Base-by-base conservation (phyloP, 1,140 invertebrate genomes). In the Ips nitidus region DNA sequence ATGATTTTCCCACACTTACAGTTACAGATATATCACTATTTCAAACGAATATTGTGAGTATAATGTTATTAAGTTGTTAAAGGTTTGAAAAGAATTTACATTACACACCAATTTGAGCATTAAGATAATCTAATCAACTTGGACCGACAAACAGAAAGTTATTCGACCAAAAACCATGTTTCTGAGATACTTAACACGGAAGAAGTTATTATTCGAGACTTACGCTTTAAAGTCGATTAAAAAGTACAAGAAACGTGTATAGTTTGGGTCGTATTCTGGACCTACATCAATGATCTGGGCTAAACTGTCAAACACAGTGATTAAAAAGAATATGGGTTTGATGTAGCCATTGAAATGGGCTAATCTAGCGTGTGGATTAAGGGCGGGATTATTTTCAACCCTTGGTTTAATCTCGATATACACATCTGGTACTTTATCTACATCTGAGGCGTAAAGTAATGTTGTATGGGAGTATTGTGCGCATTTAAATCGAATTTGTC, bases 381-480 rank as follows among this genome's bases (percentile, higher is more conserved):
- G 70, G 67, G 72, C 62, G 45, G 72, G 72, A 73, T 73, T 73
- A 71, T 64, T 69, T 71, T 69, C 72, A 71, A 73, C 72, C 72
- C 70, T 69, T 63, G 69, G 71, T 70, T 72, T 61, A 72, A 70
- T 69, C 68, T 66, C 61, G 71, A 70, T 56, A 67, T 71, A 60
- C 67, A 67, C 71, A 73, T 73, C 71, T 73, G 71, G 69, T 62
- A 63, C 66, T 68, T 61, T 62, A 56, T 69, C 59, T 63, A 55
- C 50, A 66, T 66, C 55, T 66, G 52, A 65, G 58, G 69, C 61
- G 62, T 67, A 59, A 56, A 63, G 41, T 52, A 56, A 59, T 40
- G 56, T 8, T 64, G 40, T 53, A 66, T 59, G 40, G 36, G 39
- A 52, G 41, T 66, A 66, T 43, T 64, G 41, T 71, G 45, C 52